Base-by-base conservation (phyloP, 2,113 vertebrate genomes). In the Urocitellus parryii region DNA sequence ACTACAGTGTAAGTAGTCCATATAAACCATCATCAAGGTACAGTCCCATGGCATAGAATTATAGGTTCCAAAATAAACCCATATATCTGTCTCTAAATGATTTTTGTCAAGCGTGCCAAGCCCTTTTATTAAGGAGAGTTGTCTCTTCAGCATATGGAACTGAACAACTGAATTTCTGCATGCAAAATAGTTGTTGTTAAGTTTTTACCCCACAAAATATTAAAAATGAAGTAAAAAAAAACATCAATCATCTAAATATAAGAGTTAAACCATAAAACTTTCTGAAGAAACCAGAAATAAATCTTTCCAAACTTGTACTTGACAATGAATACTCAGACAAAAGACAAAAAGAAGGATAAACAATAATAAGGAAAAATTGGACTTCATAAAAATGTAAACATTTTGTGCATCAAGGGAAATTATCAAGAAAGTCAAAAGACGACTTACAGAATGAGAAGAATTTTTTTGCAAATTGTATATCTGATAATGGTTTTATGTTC, bases 171-270 rank as follows among this genome's bases (percentile, higher is more conserved):
- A 51, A 76, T 86, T 61, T 87, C 76, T 91, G n/a, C 22, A 39
- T 25, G 11, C 48, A 72, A 45, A 91, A 88, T 51, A 94, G 68
- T 53, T 27, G 68, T 53, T 27, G 6, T 67, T 85, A 13, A 32
- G 63, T 18, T 39, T 24, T 12, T 65, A 84, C 16, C 1, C 17
- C 6, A 88, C 37, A 88, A 4, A 22, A 91, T 32, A 32, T 25
- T 45, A 82, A 91, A 96, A 83, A 70, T 16, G 58, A 83, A 42
- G 56, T 82, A 45, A 78, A 88, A 63, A 72, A 63, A 72, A 32
- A 2, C n/a, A 24, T 77, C 17, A 56, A 63, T 27, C 25, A 73
- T 24, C 10, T 53, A 91, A 88, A 63, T 42, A 63, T 65, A 95
- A 81, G 39, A 91, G 14, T 7, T 42, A 53, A 58, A 58, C 4